Evolutionary conservation across 2,888 invertebrate species (phyloP), one percentile per base, ranked within the genome.

Genomic region (Scaptomyza flava): DNA sequence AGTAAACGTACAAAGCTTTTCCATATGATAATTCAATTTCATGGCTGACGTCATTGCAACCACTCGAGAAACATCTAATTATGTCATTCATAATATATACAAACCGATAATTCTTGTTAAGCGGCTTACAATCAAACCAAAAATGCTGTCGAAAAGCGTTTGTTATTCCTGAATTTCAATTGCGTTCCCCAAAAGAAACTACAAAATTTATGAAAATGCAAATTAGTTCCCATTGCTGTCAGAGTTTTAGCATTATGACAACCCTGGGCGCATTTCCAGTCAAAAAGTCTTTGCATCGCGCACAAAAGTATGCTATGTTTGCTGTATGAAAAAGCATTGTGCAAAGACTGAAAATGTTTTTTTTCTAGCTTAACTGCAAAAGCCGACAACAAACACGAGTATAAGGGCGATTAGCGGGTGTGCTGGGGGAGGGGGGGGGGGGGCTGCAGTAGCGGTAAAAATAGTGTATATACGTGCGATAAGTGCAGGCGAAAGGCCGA

Each of bases 401-500:
- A 38, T 9, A 14, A 12, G n/a, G 33, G 5, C 43, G 47, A 9
- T 8, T 1, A 2, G 11, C 2, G 14, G 14, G 20, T 7, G 6
- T 2, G 3, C 2, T 23, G 23, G 23, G 2, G 3, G 2, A n/a
- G n/a, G 17, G 36, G 23, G 1, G 9, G 0, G 34, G 34, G 14
- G 30, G 27, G 34, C n/a, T 52, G 23, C 52, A 62, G 54, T 50
- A 31, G 43, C 34, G 36, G 47, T 64, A 50, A 60, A 72, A 72
- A 72, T 80, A 77, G 81, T 82, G 77, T 76, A 81, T 79, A 82
- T 73, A 73, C 62, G 71, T 79, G 79, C 77, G 66, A 76, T 68
- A 73, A 73, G 65, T 70, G 72, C 64, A 62, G 59, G 58, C 69
- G 52, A 66, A 53, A 67, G 53, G 56, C 45, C 48, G 61, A 61